phyloP scores from a whole-genome alignment of 2,113 vertebrate species.

The Trematomus loennbergii region DNA sequence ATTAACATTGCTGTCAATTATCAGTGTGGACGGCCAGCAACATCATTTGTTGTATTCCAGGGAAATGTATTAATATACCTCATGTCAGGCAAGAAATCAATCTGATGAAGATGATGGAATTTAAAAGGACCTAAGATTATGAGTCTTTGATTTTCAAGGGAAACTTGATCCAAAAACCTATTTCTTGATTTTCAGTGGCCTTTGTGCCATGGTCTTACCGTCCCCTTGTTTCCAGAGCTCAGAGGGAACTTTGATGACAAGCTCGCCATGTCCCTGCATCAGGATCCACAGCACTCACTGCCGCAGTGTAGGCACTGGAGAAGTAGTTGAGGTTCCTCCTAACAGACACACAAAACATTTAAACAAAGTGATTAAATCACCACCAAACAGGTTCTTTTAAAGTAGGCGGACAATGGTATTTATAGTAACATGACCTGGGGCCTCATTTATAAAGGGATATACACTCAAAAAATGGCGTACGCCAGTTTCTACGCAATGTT shows the following conservation, averaged over 20 bases:
- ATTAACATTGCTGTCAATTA: background rate
- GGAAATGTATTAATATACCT: background rate
- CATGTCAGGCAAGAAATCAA: background rate
- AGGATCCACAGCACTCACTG: conserved; percentile 96
- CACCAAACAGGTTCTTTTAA: background rate
- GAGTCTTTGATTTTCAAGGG: background rate
- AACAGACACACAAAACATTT: conserved; percentile 15
- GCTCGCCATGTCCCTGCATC: conserved; percentile 97
- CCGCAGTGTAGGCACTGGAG: conserved; percentile 96
- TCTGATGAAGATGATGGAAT: background rate
- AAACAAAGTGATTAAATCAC: background rate
- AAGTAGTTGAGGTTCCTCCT: conserved; percentile 99
- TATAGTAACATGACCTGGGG: background rate
- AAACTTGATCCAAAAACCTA: no score
- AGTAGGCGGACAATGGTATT: background rate
- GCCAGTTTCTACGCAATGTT: no score
- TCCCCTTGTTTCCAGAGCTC: conserved; percentile 98
- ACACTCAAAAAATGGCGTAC: no score
- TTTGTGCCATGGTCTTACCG: conserved; percentile 81
- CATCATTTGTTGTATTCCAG: background rate
- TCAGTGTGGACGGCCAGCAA: no score
- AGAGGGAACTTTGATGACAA: conserved; percentile 98
- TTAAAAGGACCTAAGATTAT: background rate
- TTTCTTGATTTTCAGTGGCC: no score
- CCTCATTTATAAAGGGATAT: no score